phyloP scores from a whole-genome alignment of 2,888 invertebrate species.

The Saturnia pavonia region DNA sequence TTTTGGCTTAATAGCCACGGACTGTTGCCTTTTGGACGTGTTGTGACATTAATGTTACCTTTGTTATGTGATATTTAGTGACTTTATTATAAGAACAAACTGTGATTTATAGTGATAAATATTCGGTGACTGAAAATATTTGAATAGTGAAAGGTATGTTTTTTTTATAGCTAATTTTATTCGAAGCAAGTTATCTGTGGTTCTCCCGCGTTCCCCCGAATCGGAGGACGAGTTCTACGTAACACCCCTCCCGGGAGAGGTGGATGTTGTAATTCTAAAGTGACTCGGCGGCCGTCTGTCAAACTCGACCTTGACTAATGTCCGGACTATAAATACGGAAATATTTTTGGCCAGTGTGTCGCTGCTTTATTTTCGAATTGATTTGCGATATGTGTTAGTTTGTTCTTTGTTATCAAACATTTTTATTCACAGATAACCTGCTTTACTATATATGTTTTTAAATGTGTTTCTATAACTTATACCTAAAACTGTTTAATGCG shows the following conservation, averaged over 20 bases:
- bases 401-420: slow-evolving; percentile 22
- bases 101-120: slow-evolving; percentile 81
- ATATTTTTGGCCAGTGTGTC: slow-evolving; percentile 66
- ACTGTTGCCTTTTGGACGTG: slow-evolving; percentile 80
- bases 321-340: slow-evolving; percentile 77
- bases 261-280: slow-evolving; percentile 58
- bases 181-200: slow-evolving; percentile 51
- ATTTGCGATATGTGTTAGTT: slow-evolving; percentile 47
- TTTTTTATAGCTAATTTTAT: slow-evolving; percentile 45
- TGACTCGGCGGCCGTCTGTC: slow-evolving; percentile 64
- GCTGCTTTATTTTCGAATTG: slow-evolving; percentile 55
- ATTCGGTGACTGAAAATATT: slow-evolving; percentile 70
- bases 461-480: background rate
- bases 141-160: slow-evolving; percentile 70
- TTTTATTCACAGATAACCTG: slow-evolving; percentile 29
- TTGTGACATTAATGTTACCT: slow-evolving; percentile 80
- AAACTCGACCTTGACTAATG: slow-evolving; percentile 72
- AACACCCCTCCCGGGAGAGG: slow-evolving; percentile 53
- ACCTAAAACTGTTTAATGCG: slow-evolving; percentile 3
- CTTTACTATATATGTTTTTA: slow-evolving; percentile 24
- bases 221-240: slow-evolving; percentile 56
- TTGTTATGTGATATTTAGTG: slow-evolving; percentile 80
- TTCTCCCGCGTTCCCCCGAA: slow-evolving; percentile 31
- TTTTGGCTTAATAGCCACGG: slow-evolving; percentile 72
- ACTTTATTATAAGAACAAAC: slow-evolving; percentile 78